Evolutionary conservation across 2,888 invertebrate genomes (phyloP), one percentile per base, ranked within the genome.

Genomic region (Willowsia nigromaculata): DNA sequence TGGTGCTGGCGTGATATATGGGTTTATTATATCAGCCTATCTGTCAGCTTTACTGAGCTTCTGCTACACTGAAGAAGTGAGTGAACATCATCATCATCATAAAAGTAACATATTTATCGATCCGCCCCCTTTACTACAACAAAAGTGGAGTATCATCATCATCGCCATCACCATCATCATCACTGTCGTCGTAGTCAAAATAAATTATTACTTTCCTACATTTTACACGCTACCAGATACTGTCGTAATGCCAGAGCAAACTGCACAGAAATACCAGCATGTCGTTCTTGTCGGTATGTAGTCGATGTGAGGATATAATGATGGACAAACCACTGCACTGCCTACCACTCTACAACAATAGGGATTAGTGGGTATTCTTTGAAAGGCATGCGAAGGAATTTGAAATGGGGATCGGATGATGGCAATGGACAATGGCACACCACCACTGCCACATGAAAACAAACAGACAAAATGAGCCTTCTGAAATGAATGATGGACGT

Each of bases 101-200:
- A 65, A 65, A 65, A 65, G 65, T 65, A 65, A 65, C 65, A 65
- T 65, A 65, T 78, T 78, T 82, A 82, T 82, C 65, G 82, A 82
- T 65, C 82, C 82, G 82, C 82, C 82, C 59, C 65, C 47, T 65
- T 82, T 56, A 50, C 78, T 53, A 65, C 78, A 78, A 15, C 65
- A 65, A 65, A 78, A 53, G 50, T 53, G 27, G 50, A 53, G 78
- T 53, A 78, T 53, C 33, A 78, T 78, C 78, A 33, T 65, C 65
- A 33, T 30, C 65, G 15, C n/a, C 30, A 13, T 15, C 30, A 13
- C 15, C 50, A 9, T 9, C 37, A 37, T 37, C 37, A 9, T 9
- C 37, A 37, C 9, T 9, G 37, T 37, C 5, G 56, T 22, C 22
- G 56, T 56, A 18, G 62, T 30, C 33, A 65, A 78, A 78, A 78